Evolutionary conservation across 2,888 invertebrate genomes (phyloP).

Genomic region (Athetis lepigone): DNA sequence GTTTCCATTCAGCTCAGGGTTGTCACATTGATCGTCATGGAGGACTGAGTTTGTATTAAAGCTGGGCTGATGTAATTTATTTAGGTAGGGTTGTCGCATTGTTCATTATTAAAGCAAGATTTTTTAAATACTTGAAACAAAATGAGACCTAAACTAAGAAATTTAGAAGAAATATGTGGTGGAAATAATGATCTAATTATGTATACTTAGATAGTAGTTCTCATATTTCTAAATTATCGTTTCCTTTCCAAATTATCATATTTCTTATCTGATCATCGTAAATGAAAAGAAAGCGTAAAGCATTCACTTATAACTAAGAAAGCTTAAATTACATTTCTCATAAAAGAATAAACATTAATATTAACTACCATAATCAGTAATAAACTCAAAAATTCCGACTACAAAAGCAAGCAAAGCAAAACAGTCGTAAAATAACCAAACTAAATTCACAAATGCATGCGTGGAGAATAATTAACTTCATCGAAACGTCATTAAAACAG

Average conservation of each 20-base stretch:
- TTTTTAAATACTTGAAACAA: too few relatives aligned
- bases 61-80: conserved; percentile 6
- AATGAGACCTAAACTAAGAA: too few relatives aligned
- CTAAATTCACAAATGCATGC: conserved; percentile 25
- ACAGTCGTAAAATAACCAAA: conserved; percentile 23
- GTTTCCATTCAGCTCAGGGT: conserved; percentile 41
- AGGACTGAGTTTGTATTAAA: conserved; percentile 37
- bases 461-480: conserved; percentile 29
- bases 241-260: too few relatives aligned
- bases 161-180: too few relatives aligned
- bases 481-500: conserved; percentile 29
- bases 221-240: too few relatives aligned
- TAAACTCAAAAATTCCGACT: conserved; percentile 15
- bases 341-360: conserved; percentile 28
- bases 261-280: background rate
- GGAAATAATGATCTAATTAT: too few relatives aligned
- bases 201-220: too few relatives aligned
- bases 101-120: background rate
- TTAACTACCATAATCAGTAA: conserved; percentile 23
- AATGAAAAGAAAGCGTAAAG: background rate
- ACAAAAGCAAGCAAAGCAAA: conserved; percentile 22
- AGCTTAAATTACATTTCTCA: conserved; percentile 5
- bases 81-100: conserved; percentile 30
- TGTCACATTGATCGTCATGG: conserved; percentile 63
- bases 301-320: background rate